Conservation (phyloP, 2,113 vertebrate genomes). For the Edolisoma coerulescens region DNA sequence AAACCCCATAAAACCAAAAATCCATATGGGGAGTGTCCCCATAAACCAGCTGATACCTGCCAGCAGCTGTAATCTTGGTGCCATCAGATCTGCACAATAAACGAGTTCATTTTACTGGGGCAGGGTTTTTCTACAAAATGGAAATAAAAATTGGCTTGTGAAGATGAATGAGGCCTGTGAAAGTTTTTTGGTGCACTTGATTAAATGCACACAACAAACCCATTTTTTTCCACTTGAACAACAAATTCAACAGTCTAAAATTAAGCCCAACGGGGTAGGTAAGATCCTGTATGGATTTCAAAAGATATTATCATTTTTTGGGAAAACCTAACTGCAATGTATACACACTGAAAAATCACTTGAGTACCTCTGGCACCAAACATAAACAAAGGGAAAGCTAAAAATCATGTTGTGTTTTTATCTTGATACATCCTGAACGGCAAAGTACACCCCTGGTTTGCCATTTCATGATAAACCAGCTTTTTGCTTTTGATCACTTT, state of each 20-base stretch:
- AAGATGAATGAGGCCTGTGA: slow-evolving; percentile 7
- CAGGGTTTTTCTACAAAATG: background rate
- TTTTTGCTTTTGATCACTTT: slow-evolving; percentile 21
- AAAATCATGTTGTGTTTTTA: slow-evolving; percentile 33
- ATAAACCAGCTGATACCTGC: background rate
- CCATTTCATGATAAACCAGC: background rate
- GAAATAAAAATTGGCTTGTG: background rate
- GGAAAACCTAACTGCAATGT: background rate
- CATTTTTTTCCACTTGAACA: background rate
- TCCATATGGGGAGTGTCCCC: background rate
- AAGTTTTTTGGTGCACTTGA: slow-evolving; percentile 25
- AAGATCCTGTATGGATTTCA: background rate
- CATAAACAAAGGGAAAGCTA: slow-evolving; percentile 27
- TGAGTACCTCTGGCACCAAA: slow-evolving; percentile 38
- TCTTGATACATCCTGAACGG: background rate
- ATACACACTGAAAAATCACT: slow-evolving; percentile 8
- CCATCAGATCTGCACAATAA: slow-evolving; percentile 11
- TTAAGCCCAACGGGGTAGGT: slow-evolving; percentile 24
- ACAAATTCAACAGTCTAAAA: slow-evolving; percentile 27
- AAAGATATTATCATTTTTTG: background rate
- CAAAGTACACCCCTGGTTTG: background rate
- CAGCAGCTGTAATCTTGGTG: background rate
- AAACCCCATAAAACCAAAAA: background rate
- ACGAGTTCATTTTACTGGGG: background rate
- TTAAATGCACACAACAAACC: slow-evolving; percentile 30